phyloP scores from a whole-genome alignment of 2,113 vertebrate genomes.

The Eidolon helvum region DNA sequence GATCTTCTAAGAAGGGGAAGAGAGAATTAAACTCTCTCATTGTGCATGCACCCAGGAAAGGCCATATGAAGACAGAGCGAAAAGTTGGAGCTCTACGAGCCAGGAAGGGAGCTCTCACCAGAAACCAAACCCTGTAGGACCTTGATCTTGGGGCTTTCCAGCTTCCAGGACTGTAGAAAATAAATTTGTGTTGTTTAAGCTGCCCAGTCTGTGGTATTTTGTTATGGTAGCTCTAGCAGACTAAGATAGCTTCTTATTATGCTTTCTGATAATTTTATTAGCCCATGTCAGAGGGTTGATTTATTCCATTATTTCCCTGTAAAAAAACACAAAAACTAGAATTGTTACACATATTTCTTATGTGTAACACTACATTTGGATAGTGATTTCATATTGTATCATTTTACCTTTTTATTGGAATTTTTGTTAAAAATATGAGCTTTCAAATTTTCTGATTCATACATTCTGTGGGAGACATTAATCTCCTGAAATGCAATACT shows the following conservation, averaged over 20 bases:
- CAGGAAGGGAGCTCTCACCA: not conserved
- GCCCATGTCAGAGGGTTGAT: not conserved
- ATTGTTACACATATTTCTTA: not conserved
- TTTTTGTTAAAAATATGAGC: not conserved
- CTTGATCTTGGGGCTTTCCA: not conserved
- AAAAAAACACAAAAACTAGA: not conserved
- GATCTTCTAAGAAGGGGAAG: not conserved
- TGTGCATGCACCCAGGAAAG: not conserved
- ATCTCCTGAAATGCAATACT: not conserved
- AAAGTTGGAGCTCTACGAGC: not conserved
- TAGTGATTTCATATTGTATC: not conserved
- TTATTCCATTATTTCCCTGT: not conserved
- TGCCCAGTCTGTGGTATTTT: not conserved
- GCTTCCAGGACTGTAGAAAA: not conserved
- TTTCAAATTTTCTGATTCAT: not conserved
- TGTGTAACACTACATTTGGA: not conserved
- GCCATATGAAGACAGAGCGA: not conserved
- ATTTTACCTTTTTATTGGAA: slow-evolving; percentile 1
- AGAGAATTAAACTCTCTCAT: not conserved
- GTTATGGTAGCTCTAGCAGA: not conserved
- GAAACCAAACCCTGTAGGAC: not conserved
- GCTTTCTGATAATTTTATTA: not conserved
- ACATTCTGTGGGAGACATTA: not conserved
- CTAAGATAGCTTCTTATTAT: not conserved
- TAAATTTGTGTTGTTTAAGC: not conserved